Evolutionary conservation across 2,113 vertebrate species (phyloP), one percentile per base, ranked within the genome.

Genomic region (Dromaius novaehollandiae): DNA sequence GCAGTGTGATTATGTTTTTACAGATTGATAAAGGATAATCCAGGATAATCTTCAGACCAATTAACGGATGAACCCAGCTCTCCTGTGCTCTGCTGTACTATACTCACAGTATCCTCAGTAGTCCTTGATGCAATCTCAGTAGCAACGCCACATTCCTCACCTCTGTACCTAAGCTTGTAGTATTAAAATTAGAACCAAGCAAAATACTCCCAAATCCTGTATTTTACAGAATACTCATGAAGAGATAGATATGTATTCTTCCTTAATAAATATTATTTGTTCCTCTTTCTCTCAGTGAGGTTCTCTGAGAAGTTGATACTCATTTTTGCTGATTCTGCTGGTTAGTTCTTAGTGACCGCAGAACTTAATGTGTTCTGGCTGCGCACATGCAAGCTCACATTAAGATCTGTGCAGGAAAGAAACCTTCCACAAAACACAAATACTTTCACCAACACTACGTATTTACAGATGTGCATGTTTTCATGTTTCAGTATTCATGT

Each of bases 361-460:
- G 1, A 2, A 13, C 1, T 50, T 42, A 8, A 7, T 21, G 40
- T 6, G 0, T 60, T 55, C 69, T 75, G 69, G 24, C n/a, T 56
- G 26, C 16, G 56, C 28, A 55, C 60, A 3, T 26, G 4, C 44
- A 11, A 13, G 42, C 9, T 36, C 46, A 20, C 28, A 1, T 24
- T 13, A 61, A 48, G 66, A 63, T 15, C 38, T 55, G 13, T 9
- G 21, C 30, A 48, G 85, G 28, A 30, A 48, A 48, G 40, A 81
- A 79, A 42, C 13, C 24, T 40, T 65, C 48, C 73, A 48, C 32
- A 76, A 9, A 63, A 5, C n/a, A 40, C 36, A 8, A 63, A 4
- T 10, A 2, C 12, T 30, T 34, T 50, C 11, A 20, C 7, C 64
- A 65, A 38, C 4, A 3, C 18, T 42, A 1, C 15, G 38, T 53